Conservation (phyloP, 2,797 vertebrate species). For the Argya squamiceps region DNA sequence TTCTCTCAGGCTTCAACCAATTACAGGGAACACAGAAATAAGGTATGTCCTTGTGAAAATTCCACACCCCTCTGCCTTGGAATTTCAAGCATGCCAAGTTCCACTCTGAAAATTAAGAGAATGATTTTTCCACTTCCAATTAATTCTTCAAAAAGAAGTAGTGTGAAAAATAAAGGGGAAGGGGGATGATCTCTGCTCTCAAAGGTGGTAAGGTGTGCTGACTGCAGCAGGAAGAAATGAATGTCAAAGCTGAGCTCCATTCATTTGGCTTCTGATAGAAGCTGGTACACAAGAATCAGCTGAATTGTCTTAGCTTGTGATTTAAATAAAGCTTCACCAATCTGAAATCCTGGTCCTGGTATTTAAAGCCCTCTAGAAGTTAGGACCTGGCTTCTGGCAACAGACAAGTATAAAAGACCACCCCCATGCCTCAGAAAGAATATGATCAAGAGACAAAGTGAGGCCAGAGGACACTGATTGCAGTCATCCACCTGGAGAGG, state of each 20-base stretch:
- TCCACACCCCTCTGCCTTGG: not conserved
- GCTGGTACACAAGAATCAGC: not conserved
- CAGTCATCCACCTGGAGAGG: not conserved
- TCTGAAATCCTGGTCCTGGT: not conserved
- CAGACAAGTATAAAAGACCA: not conserved
- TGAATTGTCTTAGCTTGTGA: not conserved
- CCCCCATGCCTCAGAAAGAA: not conserved
- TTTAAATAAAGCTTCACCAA: not conserved
- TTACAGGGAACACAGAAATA: not conserved
- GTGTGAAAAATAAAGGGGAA: not conserved
- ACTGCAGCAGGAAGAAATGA: not conserved
- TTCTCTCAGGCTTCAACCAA: not conserved
- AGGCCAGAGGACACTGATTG: not conserved
- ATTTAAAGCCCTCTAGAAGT: not conserved
- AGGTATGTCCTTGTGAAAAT: not conserved
- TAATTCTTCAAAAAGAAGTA: not conserved
- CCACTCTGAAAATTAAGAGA: not conserved
- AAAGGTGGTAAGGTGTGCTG: not conserved
- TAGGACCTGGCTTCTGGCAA: not conserved
- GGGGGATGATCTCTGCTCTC: not conserved
- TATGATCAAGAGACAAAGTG: not conserved
- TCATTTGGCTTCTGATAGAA: not conserved
- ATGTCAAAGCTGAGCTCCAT: not conserved
- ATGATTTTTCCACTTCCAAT: not conserved
- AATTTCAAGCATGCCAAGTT: not conserved